phyloP scores from a whole-genome alignment of 2,797 vertebrate species.

The Erithacus rubecula region DNA sequence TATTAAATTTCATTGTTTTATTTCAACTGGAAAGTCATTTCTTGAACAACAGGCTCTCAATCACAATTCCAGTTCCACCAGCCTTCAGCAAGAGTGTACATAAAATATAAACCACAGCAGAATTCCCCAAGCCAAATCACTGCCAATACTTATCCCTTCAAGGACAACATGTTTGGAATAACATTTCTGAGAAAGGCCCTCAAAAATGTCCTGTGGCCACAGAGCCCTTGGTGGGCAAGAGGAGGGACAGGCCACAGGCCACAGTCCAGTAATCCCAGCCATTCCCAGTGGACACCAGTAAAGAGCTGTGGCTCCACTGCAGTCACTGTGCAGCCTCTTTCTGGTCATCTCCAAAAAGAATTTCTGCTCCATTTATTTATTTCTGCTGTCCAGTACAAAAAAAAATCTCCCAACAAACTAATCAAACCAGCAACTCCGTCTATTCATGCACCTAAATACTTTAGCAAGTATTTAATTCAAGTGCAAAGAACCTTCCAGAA shows the following conservation, averaged over 20 bases:
- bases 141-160: neutral
- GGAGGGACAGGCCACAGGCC: neutral
- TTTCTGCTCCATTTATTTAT: neutral
- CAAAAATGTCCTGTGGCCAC: neutral
- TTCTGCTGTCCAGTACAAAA: neutral
- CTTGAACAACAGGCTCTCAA: neutral
- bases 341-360: neutral
- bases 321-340: neutral
- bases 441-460: neutral
- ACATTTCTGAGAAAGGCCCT: neutral
- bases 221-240: neutral
- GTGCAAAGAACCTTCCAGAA: neutral
- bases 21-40: neutral
- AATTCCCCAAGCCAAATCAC: neutral
- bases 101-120: neutral
- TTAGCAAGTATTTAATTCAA: neutral
- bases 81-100: neutral
- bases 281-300: neutral
- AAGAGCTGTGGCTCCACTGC: neutral
- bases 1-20: neutral
- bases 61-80: neutral
- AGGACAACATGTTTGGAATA: neutral
- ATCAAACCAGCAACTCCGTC: neutral
- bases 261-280: neutral
- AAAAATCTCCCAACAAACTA: accelerated